Conservation (phyloP, 2,888 invertebrate species). For the Cosmopolites sordidus region DNA sequence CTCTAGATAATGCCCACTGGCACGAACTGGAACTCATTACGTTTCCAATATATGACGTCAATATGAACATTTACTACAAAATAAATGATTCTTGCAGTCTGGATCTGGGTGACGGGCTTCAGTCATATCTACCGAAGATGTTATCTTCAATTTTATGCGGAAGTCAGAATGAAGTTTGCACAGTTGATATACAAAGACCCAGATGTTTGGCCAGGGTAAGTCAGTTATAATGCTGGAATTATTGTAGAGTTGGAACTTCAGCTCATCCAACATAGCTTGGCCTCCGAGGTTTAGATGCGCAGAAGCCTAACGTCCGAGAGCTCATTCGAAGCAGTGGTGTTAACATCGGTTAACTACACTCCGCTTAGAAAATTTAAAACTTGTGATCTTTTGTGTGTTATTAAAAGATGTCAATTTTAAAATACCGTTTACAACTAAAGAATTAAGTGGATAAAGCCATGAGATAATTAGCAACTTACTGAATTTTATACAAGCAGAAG, state of each 20-base stretch:
- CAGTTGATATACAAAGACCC: conserved; percentile 39
- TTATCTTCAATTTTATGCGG: conserved; percentile 42
- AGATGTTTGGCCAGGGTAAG: conserved; percentile 39
- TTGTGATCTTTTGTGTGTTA: no score
- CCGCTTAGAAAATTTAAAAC: no score
- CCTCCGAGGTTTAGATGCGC: no score
- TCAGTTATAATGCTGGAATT: background rate
- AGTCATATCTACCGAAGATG: conserved; percentile 41
- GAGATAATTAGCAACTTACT: no score
- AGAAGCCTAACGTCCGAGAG: no score
- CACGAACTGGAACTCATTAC: conserved; percentile 43
- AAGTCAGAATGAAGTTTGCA: conserved; percentile 38
- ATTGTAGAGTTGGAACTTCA: background rate
- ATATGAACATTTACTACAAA: conserved; percentile 39
- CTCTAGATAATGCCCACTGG: conserved; percentile 18
- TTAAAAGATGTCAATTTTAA: no score
- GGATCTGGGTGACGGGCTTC: conserved; percentile 39
- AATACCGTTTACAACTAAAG: no score
- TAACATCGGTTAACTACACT: no score
- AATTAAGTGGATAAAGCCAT: no score
- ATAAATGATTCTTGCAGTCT: conserved; percentile 38
- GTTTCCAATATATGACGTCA: conserved; percentile 41
- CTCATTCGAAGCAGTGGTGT: no score
- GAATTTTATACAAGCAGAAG: no score
- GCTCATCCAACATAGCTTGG: no score